Conservation (phyloP, 2,797 vertebrate species). For the Rhyacichthys aspro region DNA sequence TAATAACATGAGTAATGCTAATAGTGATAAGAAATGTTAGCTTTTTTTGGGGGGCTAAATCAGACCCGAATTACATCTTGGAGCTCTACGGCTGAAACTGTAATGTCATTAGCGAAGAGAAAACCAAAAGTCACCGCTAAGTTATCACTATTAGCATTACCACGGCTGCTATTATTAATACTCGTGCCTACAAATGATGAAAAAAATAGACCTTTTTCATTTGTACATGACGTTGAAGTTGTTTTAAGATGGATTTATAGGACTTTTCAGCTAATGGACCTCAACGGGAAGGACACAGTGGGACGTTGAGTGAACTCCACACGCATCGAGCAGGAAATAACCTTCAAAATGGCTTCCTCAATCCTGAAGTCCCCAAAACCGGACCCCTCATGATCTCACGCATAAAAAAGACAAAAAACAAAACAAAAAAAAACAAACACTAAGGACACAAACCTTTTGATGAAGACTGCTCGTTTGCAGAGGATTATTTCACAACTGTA, state of each 20-base stretch:
- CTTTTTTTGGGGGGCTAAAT: conserved; percentile 34
- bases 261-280: conserved; percentile 49
- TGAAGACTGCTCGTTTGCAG: conserved; percentile 66
- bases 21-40: conserved; percentile 64
- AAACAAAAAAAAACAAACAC: too few species aligned
- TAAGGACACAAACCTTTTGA: conserved; percentile 67
- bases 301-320: conserved; percentile 41
- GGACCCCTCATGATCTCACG: conserved; percentile 50
- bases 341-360: conserved; percentile 57
- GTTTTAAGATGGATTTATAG: conserved; percentile 68
- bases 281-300: conserved; percentile 27
- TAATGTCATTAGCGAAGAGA: too few species aligned
- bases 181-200: conserved; percentile 64
- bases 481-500: conserved; percentile 76
- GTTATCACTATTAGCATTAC: conserved; percentile 69
- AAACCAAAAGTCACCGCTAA: conserved; percentile 23
- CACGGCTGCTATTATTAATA: conserved; percentile 69
- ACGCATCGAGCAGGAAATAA: conserved; percentile 47
- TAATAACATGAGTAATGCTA: conserved; percentile 67
- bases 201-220: conserved; percentile 61
- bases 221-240: conserved; percentile 72
- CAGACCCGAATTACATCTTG: neutral
- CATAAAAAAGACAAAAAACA: conserved; percentile 5
- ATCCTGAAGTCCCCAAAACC: conserved; percentile 50
- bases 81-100: too few species aligned